A percentile compares a stretch with the other conserved stretches of the same genome.
These are phyloP conservation scores for Styela plicata DNA, from an alignment of 23 tunicate genomes.

Conservation along the genomic window DNA sequence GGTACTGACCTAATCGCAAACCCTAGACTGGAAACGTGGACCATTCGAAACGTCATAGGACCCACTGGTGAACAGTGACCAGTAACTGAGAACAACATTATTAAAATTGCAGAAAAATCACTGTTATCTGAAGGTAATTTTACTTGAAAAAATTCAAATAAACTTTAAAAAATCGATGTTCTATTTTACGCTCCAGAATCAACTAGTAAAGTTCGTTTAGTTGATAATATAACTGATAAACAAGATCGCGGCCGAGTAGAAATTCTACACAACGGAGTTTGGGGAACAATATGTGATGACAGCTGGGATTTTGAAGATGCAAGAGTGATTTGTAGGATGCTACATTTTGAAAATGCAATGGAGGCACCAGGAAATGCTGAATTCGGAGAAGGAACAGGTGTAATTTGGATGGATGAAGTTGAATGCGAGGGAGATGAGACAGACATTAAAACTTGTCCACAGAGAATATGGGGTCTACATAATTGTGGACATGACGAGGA, in stretches of 20 bases:
- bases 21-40: no score
- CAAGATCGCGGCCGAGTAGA: conserved; percentile 44
- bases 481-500: conserved; percentile 41
- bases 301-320: conserved; percentile 29
- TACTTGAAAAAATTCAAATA: no score
- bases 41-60: no score
- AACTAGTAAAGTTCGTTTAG: background rate
- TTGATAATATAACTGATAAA: background rate
- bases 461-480: conserved; percentile 26
- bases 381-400: conserved; percentile 31
- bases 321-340: conserved; percentile 9
- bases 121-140: no score
- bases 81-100: no score
- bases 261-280: conserved; percentile 31
- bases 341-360: conserved; percentile 9
- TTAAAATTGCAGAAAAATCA: no score
- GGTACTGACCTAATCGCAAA: no score
- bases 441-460: conserved; percentile 18
- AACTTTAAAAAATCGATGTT: no score
- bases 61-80: no score
- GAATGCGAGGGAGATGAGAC: conserved; percentile 37
- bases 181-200: background rate
- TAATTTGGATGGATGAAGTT: conserved; percentile 36
- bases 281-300: conserved; percentile 55
- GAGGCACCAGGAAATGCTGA: background rate